Base-by-base conservation (phyloP, 2,888 invertebrate genomes). In the Isotomurus palustris region DNA sequence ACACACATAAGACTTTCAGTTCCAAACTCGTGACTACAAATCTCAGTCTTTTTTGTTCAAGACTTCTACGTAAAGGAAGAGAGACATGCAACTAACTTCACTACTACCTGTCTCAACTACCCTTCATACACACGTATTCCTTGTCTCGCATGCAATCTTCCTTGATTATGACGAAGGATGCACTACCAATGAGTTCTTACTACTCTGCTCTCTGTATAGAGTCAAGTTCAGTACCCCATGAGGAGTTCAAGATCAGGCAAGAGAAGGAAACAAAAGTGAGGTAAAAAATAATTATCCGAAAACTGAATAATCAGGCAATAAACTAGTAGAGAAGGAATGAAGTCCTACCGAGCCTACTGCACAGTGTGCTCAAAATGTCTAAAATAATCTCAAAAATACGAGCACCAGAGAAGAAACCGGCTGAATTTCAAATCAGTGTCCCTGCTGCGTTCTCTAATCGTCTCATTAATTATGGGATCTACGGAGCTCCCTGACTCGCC, bases 381-480 rank as follows among this genome's bases (percentile, higher is more conserved):
- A 43, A 43, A 43, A 43, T 43, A 43, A 43, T 43, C 43, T 43
- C 10, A 24, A 43, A 40, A 43, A 43, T 43, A 43, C 43, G 43
- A 43, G 43, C 43, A 43, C 22, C 21, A 43, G 43, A 43, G 43
- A 43, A 43, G 12, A 12, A 19, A 43, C 43, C 43, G 43, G 24
- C 43, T 19, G 43, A 19, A 22, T 43, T 38, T 19, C 17, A 38
- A 38, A 38, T 52, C 29, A 35, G 53, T 45, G 24, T 45, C 25
- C 53, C 25, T 53, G 53, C 53, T 53, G 53, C 44, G 53, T 53
- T 53, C 32, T 36, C 53, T 53, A 53, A 53, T 53, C 53, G 45
- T 44, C 44, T 45, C 53, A 53, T 53, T 53, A 53, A 53, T 53
- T 53, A 53, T 53, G 53, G 53, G 53, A 53, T 53, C 44, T 53